Evolutionary conservation across 2,113 vertebrate genomes (phyloP), one percentile per base, ranked within the genome.

Genomic region (Hepsetus odoe): DNA sequence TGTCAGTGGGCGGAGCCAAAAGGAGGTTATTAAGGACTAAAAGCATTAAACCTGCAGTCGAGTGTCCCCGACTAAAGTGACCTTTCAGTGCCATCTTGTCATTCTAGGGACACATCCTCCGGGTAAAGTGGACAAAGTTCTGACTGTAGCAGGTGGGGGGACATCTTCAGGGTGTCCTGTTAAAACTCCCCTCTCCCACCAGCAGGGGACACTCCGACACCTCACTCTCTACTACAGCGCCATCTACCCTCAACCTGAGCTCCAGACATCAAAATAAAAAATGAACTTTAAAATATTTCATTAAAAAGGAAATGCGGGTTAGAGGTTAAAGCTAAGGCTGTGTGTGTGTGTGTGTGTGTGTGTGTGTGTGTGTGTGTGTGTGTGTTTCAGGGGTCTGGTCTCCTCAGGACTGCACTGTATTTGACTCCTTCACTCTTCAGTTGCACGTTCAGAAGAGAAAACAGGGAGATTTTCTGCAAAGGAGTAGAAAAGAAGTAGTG

Each of bases 381-480:
- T 51, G 30, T 49, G 22, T 44, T 32, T 30, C 20, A 2, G 38
- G 20, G n/a, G 22, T 33, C 55, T 18, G 76, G 72, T 79, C 72
- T 84, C 80, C 44, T 79, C 59, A 82, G 46, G 30, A 80, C 77
- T 42, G 80, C 83, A 20, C 68, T 80, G 77, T 82, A 85, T 74
- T 80, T 85, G 35, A 74, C 76, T 80, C 74, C 64, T 53, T 64
- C 80, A 5, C 62, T 74, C 77, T 44, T 80, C 44, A 85, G 80
- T 73, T 72, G 83, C 18, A 85, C 77, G 14, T 76, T 33, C 22
- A 85, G 5, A 32, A 80, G 64, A 0, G 83, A 82, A 49, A 85
- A 85, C 49, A 85, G 38, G 16, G 83, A 82, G 46, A 84, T 71
- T 68, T 85, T 81, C 83, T 83, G 53, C 51, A 77, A 4, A 65